A percentile compares a stretch with the other conserved stretches of the same genome.
Evolutionary conservation across 2,113 vertebrate species (phyloP).

Genomic region (Syngnathus scovelli): DNA sequence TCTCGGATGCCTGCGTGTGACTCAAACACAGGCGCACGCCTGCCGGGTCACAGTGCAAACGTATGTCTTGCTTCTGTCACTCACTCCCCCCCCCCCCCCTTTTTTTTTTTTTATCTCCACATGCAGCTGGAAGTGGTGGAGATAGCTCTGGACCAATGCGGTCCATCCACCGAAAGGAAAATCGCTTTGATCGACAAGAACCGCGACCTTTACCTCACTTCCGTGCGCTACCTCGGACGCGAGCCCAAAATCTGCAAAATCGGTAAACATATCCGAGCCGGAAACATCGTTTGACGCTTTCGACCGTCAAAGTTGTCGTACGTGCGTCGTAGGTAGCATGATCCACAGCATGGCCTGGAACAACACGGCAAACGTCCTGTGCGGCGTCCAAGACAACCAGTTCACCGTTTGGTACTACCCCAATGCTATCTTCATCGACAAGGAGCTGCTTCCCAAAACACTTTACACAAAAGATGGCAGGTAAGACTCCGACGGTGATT

Average conservation of each 20-base stretch:
- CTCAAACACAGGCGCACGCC: slow-evolving; percentile 16
- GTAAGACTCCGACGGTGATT: slow-evolving; percentile 56
- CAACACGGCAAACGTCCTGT: slow-evolving; percentile 84
- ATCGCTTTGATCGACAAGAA: slow-evolving; percentile 94
- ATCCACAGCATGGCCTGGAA: slow-evolving; percentile 90
- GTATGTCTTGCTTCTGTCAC: slow-evolving; percentile 30
- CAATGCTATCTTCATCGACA: slow-evolving; percentile 83
- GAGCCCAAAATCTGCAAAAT: slow-evolving; percentile 89
- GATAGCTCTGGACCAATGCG: slow-evolving; percentile 89
- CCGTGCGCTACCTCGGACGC: slow-evolving; percentile 81
- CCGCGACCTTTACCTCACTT: slow-evolving; percentile 87
- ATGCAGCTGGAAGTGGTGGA: slow-evolving; percentile 85
- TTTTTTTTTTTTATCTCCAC: slow-evolving; percentile 3
- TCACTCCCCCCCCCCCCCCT: background rate
- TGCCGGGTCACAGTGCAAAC: slow-evolving; percentile 22
- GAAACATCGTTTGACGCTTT: no score
- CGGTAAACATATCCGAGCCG: slow-evolving; percentile 66
- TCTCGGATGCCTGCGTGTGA: background rate
- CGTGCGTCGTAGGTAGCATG: slow-evolving; percentile 79
- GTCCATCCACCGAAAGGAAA: slow-evolving; percentile 83
- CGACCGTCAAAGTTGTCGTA: background rate
- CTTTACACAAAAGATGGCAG: slow-evolving; percentile 83
- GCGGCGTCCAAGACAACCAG: slow-evolving; percentile 84
- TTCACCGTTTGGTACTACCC: slow-evolving; percentile 92
- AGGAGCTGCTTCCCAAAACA: slow-evolving; percentile 86